These are phyloP conservation scores for Nymphalis io DNA, from an alignment of 1,140 invertebrate species.

Conservation along the genomic window DNA sequence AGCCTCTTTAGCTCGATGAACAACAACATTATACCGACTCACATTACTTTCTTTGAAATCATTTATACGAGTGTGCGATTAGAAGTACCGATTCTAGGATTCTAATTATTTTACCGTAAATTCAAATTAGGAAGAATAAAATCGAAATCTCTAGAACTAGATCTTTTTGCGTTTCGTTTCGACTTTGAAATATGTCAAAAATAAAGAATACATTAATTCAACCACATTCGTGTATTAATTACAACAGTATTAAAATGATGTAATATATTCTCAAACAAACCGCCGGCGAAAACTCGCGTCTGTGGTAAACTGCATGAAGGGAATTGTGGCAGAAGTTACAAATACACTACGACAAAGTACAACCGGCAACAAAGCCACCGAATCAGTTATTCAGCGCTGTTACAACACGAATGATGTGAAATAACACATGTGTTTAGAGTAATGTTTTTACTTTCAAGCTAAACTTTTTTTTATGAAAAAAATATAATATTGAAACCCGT, in stretches of 20 bases:
- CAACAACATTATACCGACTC: no score
- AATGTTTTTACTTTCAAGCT: background rate
- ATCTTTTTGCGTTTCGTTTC: no score
- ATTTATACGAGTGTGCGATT: no score
- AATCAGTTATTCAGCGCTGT: constrained; percentile 4
- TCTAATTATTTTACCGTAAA: no score
- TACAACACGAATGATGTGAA: background rate
- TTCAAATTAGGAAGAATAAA: no score
- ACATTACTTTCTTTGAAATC: no score
- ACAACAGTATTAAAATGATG: constrained; percentile 17
- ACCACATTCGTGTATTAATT: background rate
- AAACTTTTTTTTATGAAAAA: background rate
- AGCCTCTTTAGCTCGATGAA: no score
- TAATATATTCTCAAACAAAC: constrained; percentile 28
- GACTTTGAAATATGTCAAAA: no score
- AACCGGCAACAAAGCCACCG: constrained; percentile 22
- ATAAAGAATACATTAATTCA: no score
- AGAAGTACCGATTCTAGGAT: no score
- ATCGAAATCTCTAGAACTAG: no score
- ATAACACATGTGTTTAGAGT: background rate
- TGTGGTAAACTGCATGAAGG: constrained; percentile 33
- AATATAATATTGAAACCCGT: background rate
- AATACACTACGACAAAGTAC: constrained; percentile 25
- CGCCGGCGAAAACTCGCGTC: constrained; percentile 24
- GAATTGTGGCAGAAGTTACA: constrained; percentile 36